Percentiles rank a stretch among this genome's conserved stretches.
These are phyloP conservation scores for Montipora capitata DNA, from an alignment of 92 coral and sea anemone genomes.

Conservation along the genomic window DNA sequence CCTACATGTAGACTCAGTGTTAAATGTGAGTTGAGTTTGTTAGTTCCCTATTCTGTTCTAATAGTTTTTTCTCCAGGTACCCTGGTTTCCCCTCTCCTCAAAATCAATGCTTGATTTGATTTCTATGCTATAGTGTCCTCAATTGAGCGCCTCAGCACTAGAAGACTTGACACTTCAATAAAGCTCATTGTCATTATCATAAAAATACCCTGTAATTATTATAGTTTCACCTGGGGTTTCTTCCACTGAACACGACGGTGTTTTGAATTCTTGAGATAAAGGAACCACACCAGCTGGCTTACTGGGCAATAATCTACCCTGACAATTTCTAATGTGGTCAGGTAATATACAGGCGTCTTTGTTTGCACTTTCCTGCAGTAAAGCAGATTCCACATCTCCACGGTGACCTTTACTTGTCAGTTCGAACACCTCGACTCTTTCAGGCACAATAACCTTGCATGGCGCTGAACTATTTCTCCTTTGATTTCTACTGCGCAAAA, in stretches of 20 bases:
- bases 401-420: conserved; percentile 4
- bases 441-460: conserved; percentile 1
- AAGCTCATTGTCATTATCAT: too few relatives aligned
- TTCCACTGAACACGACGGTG: neutral
- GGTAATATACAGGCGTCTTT: neutral
- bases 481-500: conserved; percentile 76
- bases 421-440: conserved; percentile 37
- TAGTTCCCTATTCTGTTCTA: too few relatives aligned
- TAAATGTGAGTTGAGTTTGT: too few relatives aligned
- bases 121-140: too few relatives aligned
- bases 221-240: neutral
- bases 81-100: too few relatives aligned
- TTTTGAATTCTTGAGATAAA: neutral
- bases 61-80: too few relatives aligned
- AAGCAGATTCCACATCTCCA: conserved; percentile 1
- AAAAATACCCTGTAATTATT: too few relatives aligned
- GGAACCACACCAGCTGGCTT: conserved; percentile 1
- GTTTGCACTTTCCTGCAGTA: neutral
- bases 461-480: conserved; percentile 77
- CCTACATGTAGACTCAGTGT: too few relatives aligned
- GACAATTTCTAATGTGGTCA: neutral
- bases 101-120: too few relatives aligned
- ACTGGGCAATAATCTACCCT: neutral
- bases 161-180: too few relatives aligned
- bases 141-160: too few relatives aligned